Conservation (phyloP, 2,113 vertebrate species). For the Mus pahari region DNA sequence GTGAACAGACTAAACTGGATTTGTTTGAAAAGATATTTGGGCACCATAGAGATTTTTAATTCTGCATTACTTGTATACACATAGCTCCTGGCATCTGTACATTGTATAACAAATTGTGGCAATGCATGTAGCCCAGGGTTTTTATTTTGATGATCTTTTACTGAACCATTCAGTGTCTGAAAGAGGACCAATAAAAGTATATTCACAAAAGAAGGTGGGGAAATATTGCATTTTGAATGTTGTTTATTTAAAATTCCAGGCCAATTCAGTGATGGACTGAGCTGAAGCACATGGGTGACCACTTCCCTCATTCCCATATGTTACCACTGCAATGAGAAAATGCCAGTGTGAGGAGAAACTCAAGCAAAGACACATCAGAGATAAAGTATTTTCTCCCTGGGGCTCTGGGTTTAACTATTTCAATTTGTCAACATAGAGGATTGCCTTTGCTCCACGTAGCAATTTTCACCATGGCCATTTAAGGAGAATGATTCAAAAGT, state of each 20-base stretch:
- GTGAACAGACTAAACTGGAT: not conserved
- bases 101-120: not conserved
- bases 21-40: not conserved
- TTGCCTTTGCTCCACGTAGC: not conserved
- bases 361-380: not conserved
- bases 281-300: not conserved
- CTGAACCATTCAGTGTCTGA: not conserved
- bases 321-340: not conserved
- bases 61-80: not conserved
- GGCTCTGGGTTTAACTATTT: not conserved
- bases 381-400: not conserved
- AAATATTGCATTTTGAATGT: not conserved
- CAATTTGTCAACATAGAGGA: not conserved
- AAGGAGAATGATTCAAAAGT: not conserved
- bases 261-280: not conserved
- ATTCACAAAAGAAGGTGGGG: not conserved
- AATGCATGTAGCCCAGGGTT: not conserved
- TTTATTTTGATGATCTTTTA: constrained; percentile 1
- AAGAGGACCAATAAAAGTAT: not conserved
- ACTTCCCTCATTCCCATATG: not conserved
- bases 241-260: constrained; percentile 29
- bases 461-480: not conserved
- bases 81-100: not conserved
- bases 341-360: not conserved
- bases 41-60: not conserved